These are phyloP conservation scores for Latrodectus elegans DNA, from an alignment of 2,888 invertebrate species.

Conservation along the genomic window DNA sequence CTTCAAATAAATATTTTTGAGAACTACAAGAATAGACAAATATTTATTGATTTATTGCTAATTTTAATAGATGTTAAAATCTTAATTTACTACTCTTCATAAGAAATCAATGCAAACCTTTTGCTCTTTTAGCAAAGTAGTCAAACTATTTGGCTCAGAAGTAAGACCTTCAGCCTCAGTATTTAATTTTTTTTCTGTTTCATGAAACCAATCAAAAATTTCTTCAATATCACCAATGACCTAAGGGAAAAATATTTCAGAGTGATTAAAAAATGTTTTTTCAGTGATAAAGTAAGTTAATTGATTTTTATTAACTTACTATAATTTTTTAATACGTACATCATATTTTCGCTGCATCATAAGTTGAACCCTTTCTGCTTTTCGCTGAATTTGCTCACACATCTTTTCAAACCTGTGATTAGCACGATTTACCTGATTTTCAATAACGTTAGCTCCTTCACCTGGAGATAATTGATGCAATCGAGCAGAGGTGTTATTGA, in stretches of 20 bases:
- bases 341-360: slow-evolving; percentile 81
- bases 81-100: too few species aligned
- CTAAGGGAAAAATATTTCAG: slow-evolving; percentile 76
- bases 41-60: too few species aligned
- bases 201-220: slow-evolving; percentile 95
- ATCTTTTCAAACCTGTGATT: slow-evolving; percentile 95
- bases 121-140: slow-evolving; percentile 93
- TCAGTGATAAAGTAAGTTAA: background rate
- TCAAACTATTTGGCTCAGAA: slow-evolving; percentile 87
- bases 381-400: slow-evolving; percentile 95
- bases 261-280: background rate
- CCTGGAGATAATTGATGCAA: slow-evolving; percentile 92
- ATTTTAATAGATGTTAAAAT: too few species aligned
- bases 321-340: slow-evolving; percentile 71
- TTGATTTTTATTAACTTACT: background rate
- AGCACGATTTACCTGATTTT: slow-evolving; percentile 93
- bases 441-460: slow-evolving; percentile 94
- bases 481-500: slow-evolving; percentile 93
- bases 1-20: too few species aligned
- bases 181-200: slow-evolving; percentile 86
- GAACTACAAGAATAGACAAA: too few species aligned
- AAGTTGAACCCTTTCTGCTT: slow-evolving; percentile 92
- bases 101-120: slow-evolving; percentile 76
- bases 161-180: slow-evolving; percentile 91
- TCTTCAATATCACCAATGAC: slow-evolving; percentile 96